phyloP scores from a whole-genome alignment of 2,797 vertebrate genomes.

The Phoxinus dragarum region DNA sequence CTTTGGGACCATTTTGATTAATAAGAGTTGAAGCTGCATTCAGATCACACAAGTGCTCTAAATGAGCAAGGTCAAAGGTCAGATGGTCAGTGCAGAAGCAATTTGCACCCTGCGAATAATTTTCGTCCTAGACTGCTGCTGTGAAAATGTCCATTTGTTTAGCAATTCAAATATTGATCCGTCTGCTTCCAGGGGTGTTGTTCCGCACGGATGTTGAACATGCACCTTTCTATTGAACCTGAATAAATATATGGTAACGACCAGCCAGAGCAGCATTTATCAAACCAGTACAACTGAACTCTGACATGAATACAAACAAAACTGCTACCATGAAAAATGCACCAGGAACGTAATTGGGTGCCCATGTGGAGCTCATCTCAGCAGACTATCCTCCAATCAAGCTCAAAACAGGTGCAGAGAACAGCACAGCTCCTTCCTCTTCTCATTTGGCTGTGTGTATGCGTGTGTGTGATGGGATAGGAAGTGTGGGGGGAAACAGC shows the following conservation, averaged over 20 bases:
- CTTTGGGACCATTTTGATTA: conserved; percentile 51
- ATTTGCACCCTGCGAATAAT: conserved; percentile 59
- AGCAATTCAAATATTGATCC: conserved; percentile 78
- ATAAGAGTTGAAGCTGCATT: conserved; percentile 54
- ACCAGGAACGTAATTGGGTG: conserved; percentile 51
- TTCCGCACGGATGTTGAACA: conserved; percentile 66
- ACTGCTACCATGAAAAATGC: conserved; percentile 33
- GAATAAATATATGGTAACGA: conserved; percentile 67
- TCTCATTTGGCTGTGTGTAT: conserved; percentile 61
- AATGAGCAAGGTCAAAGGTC: conserved; percentile 58
- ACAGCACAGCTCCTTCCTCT: conserved; percentile 56
- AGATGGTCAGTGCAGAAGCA: conserved; percentile 51
- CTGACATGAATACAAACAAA: conserved; percentile 47
- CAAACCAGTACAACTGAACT: conserved; percentile 38
- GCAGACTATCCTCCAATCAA: conserved; percentile 51
- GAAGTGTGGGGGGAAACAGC: conserved; percentile 67
- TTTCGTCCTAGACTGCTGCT: conserved; percentile 59
- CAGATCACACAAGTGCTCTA: conserved; percentile 59
- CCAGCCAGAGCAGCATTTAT: conserved; percentile 38
- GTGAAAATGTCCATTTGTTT: conserved; percentile 73
- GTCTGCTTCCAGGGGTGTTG: conserved; percentile 69
- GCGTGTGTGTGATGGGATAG: conserved; percentile 61
- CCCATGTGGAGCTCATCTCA: conserved; percentile 51
- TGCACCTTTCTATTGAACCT: conserved; percentile 63
- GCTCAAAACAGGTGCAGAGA: conserved; percentile 70